These are phyloP conservation scores for Antechinus stuartii DNA, from an alignment of 2,113 vertebrate species.

Conservation along the genomic window DNA sequence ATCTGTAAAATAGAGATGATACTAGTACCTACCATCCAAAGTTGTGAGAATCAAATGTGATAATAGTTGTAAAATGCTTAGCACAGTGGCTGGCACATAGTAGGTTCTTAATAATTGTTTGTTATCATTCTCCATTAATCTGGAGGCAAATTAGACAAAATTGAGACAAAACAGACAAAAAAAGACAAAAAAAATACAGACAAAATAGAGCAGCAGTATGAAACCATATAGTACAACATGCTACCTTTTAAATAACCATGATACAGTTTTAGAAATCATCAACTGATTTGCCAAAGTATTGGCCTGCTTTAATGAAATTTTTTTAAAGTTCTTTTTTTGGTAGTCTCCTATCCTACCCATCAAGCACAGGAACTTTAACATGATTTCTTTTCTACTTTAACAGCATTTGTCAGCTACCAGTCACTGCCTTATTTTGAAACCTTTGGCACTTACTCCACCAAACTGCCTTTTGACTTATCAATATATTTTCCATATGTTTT, in stretches of 20 bases:
- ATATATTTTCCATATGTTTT: constrained; percentile 86
- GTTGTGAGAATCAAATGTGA: neutral
- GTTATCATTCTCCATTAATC: neutral
- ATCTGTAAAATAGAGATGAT: neutral
- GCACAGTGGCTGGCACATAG: neutral
- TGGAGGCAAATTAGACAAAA: neutral
- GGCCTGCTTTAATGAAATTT: neutral
- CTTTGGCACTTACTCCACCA: constrained; percentile 81
- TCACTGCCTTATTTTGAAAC: constrained; percentile 88
- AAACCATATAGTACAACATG: constrained; percentile 23
- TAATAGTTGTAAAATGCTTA: neutral
- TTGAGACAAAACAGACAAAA: too few species aligned
- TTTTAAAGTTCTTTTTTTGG: neutral
- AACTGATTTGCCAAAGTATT: constrained; percentile 19
- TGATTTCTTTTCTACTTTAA: constrained; percentile 40
- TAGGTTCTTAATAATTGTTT: neutral
- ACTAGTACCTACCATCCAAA: neutral
- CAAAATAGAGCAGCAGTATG: neutral
- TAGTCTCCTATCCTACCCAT: neutral
- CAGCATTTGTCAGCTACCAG: constrained; percentile 90
- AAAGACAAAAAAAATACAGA: neutral
- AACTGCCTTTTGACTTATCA: constrained; percentile 76
- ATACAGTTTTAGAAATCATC: constrained; percentile 3
- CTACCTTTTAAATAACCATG: neutral
- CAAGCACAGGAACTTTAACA: neutral